These are phyloP conservation scores for Ia io DNA, from an alignment of 2,113 vertebrate genomes.

Conservation along the genomic window DNA sequence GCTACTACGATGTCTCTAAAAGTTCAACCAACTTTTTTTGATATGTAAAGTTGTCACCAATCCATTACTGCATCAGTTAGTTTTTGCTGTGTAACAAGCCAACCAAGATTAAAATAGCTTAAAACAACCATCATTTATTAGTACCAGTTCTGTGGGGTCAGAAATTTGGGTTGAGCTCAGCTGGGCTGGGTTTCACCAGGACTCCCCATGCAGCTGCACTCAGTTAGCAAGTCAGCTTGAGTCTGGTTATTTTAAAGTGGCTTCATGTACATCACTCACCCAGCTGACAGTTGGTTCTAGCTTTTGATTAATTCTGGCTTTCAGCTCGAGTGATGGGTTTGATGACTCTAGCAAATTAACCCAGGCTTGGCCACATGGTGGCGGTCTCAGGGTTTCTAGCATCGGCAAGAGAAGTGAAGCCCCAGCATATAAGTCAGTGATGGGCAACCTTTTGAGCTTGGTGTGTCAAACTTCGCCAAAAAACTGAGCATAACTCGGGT, in stretches of 20 bases:
- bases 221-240: neutral
- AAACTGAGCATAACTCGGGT: too few species aligned
- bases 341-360: neutral
- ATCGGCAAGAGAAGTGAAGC: neutral
- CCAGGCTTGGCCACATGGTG: neutral
- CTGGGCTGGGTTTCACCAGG: neutral
- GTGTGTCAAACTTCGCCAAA: too few species aligned
- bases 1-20: neutral
- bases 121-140: neutral
- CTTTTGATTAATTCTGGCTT: neutral
- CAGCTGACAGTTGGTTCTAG: neutral
- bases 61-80: neutral
- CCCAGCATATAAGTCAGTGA: neutral
- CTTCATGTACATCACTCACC: neutral
- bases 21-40: neutral
- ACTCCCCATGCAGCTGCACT: neutral
- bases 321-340: neutral
- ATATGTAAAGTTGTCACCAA: neutral
- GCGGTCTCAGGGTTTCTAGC: neutral
- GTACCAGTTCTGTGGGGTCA: neutral
- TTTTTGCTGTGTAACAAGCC: neutral
- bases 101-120: neutral
- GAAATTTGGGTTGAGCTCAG: neutral
- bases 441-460: too few species aligned
- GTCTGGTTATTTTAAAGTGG: neutral